Evolutionary conservation across 2,797 vertebrate species (phyloP), one percentile per base, ranked within the genome.

Genomic region (Cichlasoma orientale): DNA sequence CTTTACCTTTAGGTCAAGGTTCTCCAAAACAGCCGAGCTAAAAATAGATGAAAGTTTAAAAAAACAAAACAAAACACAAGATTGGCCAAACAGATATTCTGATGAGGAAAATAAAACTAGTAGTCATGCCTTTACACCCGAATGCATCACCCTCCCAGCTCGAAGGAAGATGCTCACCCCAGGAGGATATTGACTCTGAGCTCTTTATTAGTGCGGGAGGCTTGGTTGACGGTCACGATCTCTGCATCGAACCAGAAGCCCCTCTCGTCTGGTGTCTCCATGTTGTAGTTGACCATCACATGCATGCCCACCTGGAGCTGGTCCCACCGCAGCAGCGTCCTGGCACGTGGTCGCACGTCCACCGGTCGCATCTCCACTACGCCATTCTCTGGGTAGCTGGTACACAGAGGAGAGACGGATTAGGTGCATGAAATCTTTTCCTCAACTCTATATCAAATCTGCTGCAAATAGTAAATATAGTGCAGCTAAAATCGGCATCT

Each of bases 211-310:
- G 98, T 99, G 89, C 98, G 97, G 87, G 98, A 97, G 33, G 97
- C 90, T 92, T 97, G 97, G 91, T 97, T 98, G 90, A 98, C 36
- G 74, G 94, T 78, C 72, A 96, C 96, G 89, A 99, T 94, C 95
- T 99, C 97, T 36, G 97, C 97, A 78, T 99, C 98, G 83, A 98
- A 99, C 98, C 98, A 99, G 92, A 99, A 99, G 88, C 98, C 98
- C 92, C 98, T 96, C 93, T 99, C 97, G 78, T 97, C 96, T 4
- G 98, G 98, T 10, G 95, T 96, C 94, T 99, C 98, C 89, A 99
- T 95, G 90, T 99, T 99, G 95, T 99, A 99, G 94, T 99, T 99
- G 89, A 99, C 97, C 97, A 99, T 98, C 83, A 99, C 97, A 19
- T 89, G 92, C 93, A 97, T 97, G 83, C 98, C 98, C 72, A 97